Base-by-base conservation (phyloP, 2,888 invertebrate genomes). In the Netelia melanura region DNA sequence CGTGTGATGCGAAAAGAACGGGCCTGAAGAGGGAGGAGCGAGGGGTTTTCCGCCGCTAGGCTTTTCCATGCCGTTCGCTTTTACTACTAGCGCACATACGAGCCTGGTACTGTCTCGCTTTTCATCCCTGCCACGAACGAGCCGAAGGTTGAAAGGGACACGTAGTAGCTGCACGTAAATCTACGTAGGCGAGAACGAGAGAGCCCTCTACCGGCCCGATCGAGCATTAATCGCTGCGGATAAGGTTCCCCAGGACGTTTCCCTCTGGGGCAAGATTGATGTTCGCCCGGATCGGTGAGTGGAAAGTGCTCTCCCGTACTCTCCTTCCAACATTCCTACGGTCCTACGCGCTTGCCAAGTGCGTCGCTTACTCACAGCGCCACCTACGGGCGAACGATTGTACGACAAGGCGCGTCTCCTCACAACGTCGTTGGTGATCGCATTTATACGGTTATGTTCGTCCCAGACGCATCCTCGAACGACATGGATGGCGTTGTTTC, bases 141-240 rank as follows among this genome's bases (percentile, higher is more conserved):
- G 72, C 65, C 62, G 64, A 65, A 56, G 81, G 17, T 65, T 62
- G 77, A 74, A 81, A 74, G 54, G 77, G 77, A 84, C 71, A 48
- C 17, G 52, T n/a, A 23, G 52, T n/a, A 23, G 64, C 14, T 10
- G 48, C 11, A 56, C 43, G n/a, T 9, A 52, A 38, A 11, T 52
- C n/a, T 21, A 61, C 52, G 78, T 64, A 74, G 43, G 64, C 48
- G 68, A 70, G 79, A 81, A 83, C 14, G 54, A 30, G 67, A 64
- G 64, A n/a, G 68, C 84, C 79, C 64, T 80, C 77, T 70, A 70
- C 67, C 83, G 85, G 83, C 61, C 80, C 87, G 86, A 88, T 87
- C 83, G 84, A 85, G 87, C 86, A 88, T 88, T 88, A 88, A 88
- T 88, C 87, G 87, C 85, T 80, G 68, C 61, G 83, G 85, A 88